Evolutionary conservation across 2,888 invertebrate genomes (phyloP).

Genomic region (Arrhopalites spinosus): DNA sequence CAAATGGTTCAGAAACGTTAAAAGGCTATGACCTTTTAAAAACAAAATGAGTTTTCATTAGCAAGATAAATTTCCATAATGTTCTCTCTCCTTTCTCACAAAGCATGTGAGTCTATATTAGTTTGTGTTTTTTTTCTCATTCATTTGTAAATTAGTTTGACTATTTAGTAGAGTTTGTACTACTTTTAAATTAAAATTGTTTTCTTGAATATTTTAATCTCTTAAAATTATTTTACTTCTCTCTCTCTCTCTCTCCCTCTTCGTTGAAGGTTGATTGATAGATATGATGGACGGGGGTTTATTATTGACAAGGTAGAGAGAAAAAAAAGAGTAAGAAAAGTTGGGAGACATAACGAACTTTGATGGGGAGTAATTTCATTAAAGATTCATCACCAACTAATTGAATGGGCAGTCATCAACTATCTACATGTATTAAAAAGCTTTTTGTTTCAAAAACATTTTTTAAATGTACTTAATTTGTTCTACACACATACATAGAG

Average conservation of each 20-base stretch:
- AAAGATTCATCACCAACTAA: background rate
- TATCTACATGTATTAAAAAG: background rate
- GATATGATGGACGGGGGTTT: background rate
- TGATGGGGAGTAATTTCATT: background rate
- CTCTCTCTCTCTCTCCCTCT: background rate
- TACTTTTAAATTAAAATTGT: background rate
- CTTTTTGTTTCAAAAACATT: too few species aligned
- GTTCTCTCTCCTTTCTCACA: too few species aligned
- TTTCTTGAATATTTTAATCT: constrained; percentile 1
- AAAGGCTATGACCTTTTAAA: background rate
- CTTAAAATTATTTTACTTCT: background rate
- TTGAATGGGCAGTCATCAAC: background rate
- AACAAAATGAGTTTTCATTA: constrained; percentile 13
- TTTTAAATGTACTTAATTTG: background rate
- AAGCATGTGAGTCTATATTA: too few species aligned
- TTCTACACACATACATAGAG: background rate
- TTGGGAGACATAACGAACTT: background rate
- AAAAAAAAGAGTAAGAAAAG: background rate
- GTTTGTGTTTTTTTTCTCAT: too few species aligned
- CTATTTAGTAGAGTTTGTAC: background rate
- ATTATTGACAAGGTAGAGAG: too few species aligned
- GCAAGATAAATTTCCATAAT: background rate
- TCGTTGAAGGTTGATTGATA: too few species aligned
- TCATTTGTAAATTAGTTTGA: too few species aligned
- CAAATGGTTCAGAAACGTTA: too few species aligned